These are phyloP conservation scores for Achatina immaculata DNA, from an alignment of 1,140 invertebrate genomes.

Conservation along the genomic window DNA sequence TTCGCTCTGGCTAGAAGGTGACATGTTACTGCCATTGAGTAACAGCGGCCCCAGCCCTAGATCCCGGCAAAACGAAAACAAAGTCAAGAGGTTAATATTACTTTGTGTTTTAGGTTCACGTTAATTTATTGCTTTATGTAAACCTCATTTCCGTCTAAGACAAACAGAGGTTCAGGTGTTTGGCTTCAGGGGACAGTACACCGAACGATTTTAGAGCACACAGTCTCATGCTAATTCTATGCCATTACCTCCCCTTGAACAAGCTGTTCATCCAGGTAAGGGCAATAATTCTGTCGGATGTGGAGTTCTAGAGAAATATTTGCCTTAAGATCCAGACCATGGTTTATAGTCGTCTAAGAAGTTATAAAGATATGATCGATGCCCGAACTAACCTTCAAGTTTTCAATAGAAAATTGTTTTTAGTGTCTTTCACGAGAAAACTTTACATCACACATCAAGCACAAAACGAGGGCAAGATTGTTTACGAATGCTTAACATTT, in stretches of 20 bases:
- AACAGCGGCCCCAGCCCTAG: neutral
- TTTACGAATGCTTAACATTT: neutral
- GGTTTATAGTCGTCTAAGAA: conserved; percentile 26
- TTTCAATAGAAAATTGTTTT: neutral
- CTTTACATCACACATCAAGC: neutral
- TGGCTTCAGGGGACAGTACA: neutral
- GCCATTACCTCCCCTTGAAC: conserved; percentile 14
- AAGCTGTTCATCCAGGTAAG: neutral
- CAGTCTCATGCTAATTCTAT: conserved; percentile 2
- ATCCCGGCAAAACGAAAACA: neutral
- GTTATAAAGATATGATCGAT: conserved; percentile 24
- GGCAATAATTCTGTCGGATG: conserved; percentile 33
- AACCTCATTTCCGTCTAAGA: neutral
- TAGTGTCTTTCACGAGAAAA: neutral
- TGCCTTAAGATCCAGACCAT: conserved; percentile 3
- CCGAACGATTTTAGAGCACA: neutral
- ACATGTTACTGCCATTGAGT: neutral
- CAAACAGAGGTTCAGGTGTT: conserved; percentile 17
- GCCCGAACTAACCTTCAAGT: neutral
- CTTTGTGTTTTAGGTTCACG: neutral
- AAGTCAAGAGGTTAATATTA: conserved; percentile 17
- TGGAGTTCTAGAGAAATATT: conserved; percentile 35
- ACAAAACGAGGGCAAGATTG: neutral
- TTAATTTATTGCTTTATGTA: neutral
- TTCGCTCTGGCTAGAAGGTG: neutral